A percentile compares a stretch with the other conserved stretches of the same genome.
phyloP scores from a whole-genome alignment of 2,888 invertebrate species.

The Acholoe squamosa region DNA sequence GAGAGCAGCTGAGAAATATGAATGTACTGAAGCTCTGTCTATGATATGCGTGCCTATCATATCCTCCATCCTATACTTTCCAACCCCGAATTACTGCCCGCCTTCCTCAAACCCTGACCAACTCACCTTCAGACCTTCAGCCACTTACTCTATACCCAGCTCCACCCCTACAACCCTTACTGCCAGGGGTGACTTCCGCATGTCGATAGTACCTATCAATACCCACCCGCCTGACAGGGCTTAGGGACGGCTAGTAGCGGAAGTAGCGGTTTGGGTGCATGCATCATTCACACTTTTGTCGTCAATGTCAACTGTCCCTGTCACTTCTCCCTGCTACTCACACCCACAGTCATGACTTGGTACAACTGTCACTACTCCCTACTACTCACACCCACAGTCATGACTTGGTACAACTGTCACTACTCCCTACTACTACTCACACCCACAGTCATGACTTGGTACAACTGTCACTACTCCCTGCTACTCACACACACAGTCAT shows the following conservation, averaged over 20 bases:
- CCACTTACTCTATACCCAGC: not conserved
- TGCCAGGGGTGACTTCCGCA: not conserved
- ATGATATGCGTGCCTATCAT: no score
- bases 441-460: not conserved
- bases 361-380: not conserved
- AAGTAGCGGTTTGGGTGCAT: not conserved
- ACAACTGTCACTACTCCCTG: not conserved
- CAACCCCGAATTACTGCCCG: not conserved
- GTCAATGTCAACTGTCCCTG: not conserved
- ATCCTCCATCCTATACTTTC: no score
- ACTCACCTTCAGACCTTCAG: not conserved
- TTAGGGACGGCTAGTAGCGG: not conserved
- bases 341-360: not conserved
- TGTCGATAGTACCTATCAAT: conserved; percentile 7
- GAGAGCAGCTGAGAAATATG: no score
- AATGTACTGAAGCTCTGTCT: no score
- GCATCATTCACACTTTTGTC: not conserved
- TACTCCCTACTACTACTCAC: not conserved
- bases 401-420: not conserved
- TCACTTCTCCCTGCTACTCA: no score
- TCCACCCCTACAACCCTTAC: not conserved
- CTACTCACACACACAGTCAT: no score
- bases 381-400: not conserved
- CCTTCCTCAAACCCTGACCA: not conserved
- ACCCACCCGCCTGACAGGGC: not conserved